Evolutionary conservation across 2,797 vertebrate species (phyloP).

Genomic region (Adelosebastes latens): DNA sequence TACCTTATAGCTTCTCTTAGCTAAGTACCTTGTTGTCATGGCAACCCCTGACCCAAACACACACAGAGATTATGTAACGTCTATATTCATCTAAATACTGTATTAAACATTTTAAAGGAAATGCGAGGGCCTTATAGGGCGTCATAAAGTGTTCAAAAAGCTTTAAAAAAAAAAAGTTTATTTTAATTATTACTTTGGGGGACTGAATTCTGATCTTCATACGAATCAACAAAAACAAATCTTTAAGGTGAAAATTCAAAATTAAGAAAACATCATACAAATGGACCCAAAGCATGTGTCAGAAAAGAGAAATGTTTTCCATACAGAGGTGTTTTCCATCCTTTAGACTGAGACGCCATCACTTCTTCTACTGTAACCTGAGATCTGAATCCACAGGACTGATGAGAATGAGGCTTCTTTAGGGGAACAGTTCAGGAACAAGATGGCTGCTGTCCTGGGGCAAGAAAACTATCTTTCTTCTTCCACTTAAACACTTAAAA

Average conservation of each 20-base stretch:
- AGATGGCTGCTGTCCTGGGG: slow-evolving; percentile 86
- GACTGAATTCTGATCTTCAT: neutral
- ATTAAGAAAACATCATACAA: neutral
- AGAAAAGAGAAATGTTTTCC: neutral
- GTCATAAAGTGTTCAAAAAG: fast-evolving
- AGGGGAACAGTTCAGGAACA: slow-evolving; percentile 76
- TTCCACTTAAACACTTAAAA: slow-evolving; percentile 42
- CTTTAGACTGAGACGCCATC: slow-evolving; percentile 64
- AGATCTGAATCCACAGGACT: slow-evolving; percentile 66
- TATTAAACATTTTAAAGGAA: neutral
- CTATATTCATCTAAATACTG: neutral
- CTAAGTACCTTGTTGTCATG: slow-evolving; percentile 57
- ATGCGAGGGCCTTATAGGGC: neutral
- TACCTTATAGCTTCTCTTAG: neutral
- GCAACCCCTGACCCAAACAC: slow-evolving; percentile 70
- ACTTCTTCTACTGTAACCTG: slow-evolving; percentile 69
- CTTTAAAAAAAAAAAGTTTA: neutral
- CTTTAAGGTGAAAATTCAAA: neutral
- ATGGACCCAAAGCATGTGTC: fast-evolving
- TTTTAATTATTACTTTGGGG: neutral
- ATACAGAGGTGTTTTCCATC: slow-evolving; percentile 42
- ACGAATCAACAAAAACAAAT: neutral
- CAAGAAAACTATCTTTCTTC: slow-evolving; percentile 47
- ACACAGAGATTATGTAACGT: slow-evolving; percentile 37
- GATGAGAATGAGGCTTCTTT: slow-evolving; percentile 56